Base-by-base conservation (phyloP, 2,797 vertebrate genomes). In the Sebastes kiyomatsui region DNA sequence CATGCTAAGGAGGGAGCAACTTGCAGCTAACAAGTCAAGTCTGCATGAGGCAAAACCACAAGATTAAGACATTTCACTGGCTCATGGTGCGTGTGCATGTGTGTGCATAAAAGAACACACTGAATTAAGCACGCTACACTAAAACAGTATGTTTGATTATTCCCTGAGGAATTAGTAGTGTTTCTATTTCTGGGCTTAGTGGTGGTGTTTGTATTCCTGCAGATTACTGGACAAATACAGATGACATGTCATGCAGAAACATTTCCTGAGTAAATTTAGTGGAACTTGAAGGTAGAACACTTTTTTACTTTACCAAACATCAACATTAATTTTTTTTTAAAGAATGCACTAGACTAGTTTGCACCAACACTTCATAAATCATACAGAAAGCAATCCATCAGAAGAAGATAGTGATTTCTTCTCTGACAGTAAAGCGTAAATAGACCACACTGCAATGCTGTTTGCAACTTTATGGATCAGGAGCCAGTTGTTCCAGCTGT, bases 11-110 rank as follows among this genome's bases (percentile, higher is more conserved):
- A 69, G 35, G 55, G 52, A 79, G 75, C 33, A 77, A 80, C 66
- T 35, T 68, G 59, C 69, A 81, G 64, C 79, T 70, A 82, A 82
- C 79, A 82, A 81, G 82, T 71, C 35, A 60, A 83, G 67, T 77
- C 30, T 81, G 61, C 58, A 69, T 71, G 75, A 79, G 66, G 27
- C 27, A 28, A 76, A 86, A 72, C 75, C 74, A 71, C 64, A 81
- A 65, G 46, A 85, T 42, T 33, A 77, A 67, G 72, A 80, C 23
- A 49, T 68, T 49, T 86, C 65, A 75, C 42, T 86, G 58, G 60
- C 16, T 81, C 46, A 28, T 33, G 38, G 38, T 32, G 46, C 9
- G 30, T 27, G 7, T 27, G 23, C 16, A 46, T 32, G 52, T 2
- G 25, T 27, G 7, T 27, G 23, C 13, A 64, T 7, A 67, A 65